Percentiles rank a stretch among this genome's conserved stretches.
phyloP scores from a whole-genome alignment of 2,797 vertebrate genomes.

The Meda fulgida region DNA sequence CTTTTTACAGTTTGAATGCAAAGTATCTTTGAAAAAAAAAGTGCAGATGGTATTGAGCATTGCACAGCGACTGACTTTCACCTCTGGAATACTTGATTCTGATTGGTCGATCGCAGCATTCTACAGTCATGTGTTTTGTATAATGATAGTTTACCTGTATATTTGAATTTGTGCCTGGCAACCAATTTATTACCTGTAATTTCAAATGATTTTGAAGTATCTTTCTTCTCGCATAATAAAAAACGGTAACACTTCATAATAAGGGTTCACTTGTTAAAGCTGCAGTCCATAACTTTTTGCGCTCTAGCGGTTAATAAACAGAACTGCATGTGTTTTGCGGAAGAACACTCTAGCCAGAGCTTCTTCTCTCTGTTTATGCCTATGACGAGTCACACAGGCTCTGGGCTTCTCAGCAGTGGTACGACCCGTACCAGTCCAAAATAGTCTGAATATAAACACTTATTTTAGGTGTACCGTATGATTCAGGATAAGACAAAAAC shows the following conservation, averaged over 20 bases:
- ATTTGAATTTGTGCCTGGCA: not conserved
- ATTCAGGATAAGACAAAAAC: too few species aligned
- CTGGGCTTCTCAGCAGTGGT: too few species aligned
- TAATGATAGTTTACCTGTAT: not conserved
- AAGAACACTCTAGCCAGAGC: too few species aligned
- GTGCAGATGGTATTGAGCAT: conserved; percentile 15
- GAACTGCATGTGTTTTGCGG: too few species aligned
- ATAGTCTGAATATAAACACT: too few species aligned
- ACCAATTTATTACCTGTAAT: not conserved
- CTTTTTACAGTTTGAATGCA: conserved; percentile 17
- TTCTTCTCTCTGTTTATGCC: too few species aligned
- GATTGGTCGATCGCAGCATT: not conserved
- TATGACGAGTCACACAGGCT: too few species aligned
- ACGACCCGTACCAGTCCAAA: too few species aligned
- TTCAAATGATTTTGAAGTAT: not conserved
- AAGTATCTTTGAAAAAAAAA: not conserved
- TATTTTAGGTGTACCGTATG: too few species aligned
- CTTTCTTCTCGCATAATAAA: not conserved
- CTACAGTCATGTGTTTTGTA: not conserved
- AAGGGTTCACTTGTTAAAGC: not conserved
- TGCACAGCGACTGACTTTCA: conserved; percentile 3
- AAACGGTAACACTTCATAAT: not conserved
- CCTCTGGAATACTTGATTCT: not conserved
- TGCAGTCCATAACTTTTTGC: too few species aligned
- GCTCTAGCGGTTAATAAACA: too few species aligned